phyloP scores from a whole-genome alignment of 2,113 vertebrate species.

The Mastomys coucha region DNA sequence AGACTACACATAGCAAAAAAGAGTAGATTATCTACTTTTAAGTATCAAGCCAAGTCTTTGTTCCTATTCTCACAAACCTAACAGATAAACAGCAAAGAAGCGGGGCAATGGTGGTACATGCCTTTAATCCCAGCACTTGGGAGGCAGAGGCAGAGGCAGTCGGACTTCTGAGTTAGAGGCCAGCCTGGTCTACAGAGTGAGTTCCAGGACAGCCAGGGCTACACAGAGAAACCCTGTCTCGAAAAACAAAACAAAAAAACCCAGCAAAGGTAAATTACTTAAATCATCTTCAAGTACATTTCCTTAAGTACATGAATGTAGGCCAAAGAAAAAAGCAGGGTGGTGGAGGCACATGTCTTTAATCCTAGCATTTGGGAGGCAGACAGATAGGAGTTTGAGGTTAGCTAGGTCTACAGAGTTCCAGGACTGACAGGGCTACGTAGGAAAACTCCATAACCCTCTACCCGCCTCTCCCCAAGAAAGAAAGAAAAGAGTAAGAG shows the following conservation, averaged over 20 bases:
- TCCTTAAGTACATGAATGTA: not conserved
- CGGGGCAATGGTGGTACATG: too few species aligned
- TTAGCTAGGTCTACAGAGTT: not conserved
- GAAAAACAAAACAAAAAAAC: too few species aligned
- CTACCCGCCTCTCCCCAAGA: too few species aligned
- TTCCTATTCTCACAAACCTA: not conserved
- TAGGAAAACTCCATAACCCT: not conserved
- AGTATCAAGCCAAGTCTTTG: not conserved
- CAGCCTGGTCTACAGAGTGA: too few species aligned
- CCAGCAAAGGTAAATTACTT: not conserved
- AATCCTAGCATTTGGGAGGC: not conserved
- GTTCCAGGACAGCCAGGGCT: too few species aligned
- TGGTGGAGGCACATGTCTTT: not conserved
- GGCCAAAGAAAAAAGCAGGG: not conserved
- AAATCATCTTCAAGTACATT: not conserved
- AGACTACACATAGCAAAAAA: conserved; percentile 20
- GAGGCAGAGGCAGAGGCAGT: too few species aligned
- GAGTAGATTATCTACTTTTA: not conserved
- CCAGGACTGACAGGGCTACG: not conserved
- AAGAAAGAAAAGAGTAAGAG: not conserved
- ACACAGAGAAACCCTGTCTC: too few species aligned
- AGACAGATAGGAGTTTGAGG: not conserved
- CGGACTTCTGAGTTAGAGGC: too few species aligned
- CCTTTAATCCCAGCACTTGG: too few species aligned
- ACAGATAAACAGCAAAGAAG: not conserved